Evolutionary conservation across 2,888 invertebrate genomes (phyloP).

Genomic region (Meliscaeva auricollis): DNA sequence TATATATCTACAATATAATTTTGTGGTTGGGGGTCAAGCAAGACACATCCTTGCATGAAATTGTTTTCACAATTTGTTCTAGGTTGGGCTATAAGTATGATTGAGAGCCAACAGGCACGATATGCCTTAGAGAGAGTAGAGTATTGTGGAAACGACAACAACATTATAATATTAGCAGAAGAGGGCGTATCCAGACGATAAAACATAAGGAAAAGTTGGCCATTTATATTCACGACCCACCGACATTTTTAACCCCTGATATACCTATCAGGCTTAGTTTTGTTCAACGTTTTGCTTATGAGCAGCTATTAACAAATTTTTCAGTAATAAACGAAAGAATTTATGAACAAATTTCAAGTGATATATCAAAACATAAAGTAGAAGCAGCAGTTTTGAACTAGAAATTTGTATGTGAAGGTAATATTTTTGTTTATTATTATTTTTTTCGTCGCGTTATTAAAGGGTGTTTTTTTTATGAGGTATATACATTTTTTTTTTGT

Average conservation of each 20-base stretch:
- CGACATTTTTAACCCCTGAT: neutral
- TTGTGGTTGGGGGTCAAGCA: slow-evolving; percentile 25
- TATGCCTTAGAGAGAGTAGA: neutral
- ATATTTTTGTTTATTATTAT: neutral
- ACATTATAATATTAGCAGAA: neutral
- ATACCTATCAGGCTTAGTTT: neutral
- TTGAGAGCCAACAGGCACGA: slow-evolving; percentile 21
- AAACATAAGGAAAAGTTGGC: slow-evolving; percentile 13
- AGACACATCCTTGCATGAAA: slow-evolving; percentile 41
- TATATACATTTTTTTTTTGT: no score
- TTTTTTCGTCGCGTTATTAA: no score
- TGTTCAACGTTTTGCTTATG: slow-evolving; percentile 23
- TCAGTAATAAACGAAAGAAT: slow-evolving; percentile 4
- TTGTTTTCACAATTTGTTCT: slow-evolving; percentile 40
- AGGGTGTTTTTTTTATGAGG: no score
- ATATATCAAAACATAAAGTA: neutral
- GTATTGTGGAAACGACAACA: neutral
- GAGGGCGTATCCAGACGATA: slow-evolving; percentile 20
- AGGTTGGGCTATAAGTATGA: slow-evolving; percentile 29
- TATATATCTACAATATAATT: neutral
- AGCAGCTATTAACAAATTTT: slow-evolving; percentile 26
- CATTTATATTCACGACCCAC: slow-evolving; percentile 22
- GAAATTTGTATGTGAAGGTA: no score
- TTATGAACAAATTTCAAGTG: slow-evolving; percentile 16
- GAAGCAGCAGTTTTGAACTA: no score